These are phyloP conservation scores for Cassiopea xamachana DNA, from an alignment of 30 jellyfish, hydroid and myxozoan species.

Conservation along the genomic window DNA sequence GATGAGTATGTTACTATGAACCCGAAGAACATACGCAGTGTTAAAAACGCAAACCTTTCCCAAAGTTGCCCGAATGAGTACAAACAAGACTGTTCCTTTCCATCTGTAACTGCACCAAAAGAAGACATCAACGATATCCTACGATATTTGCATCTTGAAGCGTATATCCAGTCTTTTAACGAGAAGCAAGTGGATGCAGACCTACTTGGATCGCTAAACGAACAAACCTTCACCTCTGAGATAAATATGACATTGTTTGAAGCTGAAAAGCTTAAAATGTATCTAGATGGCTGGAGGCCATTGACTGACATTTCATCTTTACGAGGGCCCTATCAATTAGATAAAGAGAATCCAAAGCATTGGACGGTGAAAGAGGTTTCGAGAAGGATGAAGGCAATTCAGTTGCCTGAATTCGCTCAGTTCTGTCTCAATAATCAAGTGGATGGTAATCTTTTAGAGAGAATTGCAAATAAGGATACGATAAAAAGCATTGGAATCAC, in stretches of 20 bases:
- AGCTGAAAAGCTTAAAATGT: conserved; percentile 55
- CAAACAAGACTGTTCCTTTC: neutral
- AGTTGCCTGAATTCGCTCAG: conserved; percentile 20
- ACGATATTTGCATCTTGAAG: neutral
- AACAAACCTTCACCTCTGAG: conserved; percentile 35
- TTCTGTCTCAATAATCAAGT: conserved; percentile 63
- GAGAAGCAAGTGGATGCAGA: conserved; percentile 35
- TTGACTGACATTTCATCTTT: neutral
- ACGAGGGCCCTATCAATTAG: neutral
- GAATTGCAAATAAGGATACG: conserved; percentile 13
- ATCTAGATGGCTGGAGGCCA: conserved; percentile 74
- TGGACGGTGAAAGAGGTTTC: conserved; percentile 65
- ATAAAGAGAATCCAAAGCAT: neutral
- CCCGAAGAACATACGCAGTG: neutral
- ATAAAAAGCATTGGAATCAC: conserved; percentile 27
- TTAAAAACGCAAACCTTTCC: neutral
- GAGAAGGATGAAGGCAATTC: conserved; percentile 22
- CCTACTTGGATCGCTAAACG: conserved; percentile 38
- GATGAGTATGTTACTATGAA: neutral
- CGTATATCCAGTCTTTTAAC: neutral
- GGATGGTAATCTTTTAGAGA: conserved; percentile 46
- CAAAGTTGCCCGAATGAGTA: neutral
- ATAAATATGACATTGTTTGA: conserved; percentile 61
- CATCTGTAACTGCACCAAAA: neutral
- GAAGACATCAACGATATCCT: conserved; percentile 4